phyloP scores from a whole-genome alignment of 2,113 vertebrate species.

The Callopanchax toddi region DNA sequence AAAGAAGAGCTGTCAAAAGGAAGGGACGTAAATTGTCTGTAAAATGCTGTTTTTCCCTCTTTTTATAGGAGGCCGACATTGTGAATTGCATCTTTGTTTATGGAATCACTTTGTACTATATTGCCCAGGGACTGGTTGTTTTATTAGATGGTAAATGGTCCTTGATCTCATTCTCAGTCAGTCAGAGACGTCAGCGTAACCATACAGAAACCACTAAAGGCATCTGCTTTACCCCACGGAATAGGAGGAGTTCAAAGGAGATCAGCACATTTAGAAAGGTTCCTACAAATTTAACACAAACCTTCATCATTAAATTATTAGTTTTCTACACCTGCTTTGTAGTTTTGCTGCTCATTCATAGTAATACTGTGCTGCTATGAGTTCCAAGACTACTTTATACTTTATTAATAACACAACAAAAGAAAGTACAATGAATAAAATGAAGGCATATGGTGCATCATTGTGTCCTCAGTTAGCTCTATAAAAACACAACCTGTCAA shows the following conservation, averaged over 20 bases:
- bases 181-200: conserved; percentile 49
- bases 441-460: too few species aligned
- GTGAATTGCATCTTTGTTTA: conserved; percentile 67
- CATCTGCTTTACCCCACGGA: conserved; percentile 55
- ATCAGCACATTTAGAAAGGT: conserved; percentile 19
- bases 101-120: conserved; percentile 59
- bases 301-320: neutral
- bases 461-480: too few species aligned
- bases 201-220: too few species aligned
- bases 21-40: conserved; percentile 50
- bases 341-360: too few species aligned
- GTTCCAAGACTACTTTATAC: neutral
- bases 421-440: neutral
- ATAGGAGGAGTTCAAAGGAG: conserved; percentile 43
- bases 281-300: conserved; percentile 1
- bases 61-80: conserved; percentile 21
- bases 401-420: neutral
- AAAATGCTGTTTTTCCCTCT: conserved; percentile 62
- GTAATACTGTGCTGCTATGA: too few species aligned
- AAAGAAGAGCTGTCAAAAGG: conserved; percentile 33
- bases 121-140: conserved; percentile 60
- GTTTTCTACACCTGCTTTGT: neutral
- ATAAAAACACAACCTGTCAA: too few species aligned
- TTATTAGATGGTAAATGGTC: conserved; percentile 67
- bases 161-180: conserved; percentile 32